These are phyloP conservation scores for Drosophila formosana DNA, from an alignment of 2,888 invertebrate genomes.

Conservation along the genomic window DNA sequence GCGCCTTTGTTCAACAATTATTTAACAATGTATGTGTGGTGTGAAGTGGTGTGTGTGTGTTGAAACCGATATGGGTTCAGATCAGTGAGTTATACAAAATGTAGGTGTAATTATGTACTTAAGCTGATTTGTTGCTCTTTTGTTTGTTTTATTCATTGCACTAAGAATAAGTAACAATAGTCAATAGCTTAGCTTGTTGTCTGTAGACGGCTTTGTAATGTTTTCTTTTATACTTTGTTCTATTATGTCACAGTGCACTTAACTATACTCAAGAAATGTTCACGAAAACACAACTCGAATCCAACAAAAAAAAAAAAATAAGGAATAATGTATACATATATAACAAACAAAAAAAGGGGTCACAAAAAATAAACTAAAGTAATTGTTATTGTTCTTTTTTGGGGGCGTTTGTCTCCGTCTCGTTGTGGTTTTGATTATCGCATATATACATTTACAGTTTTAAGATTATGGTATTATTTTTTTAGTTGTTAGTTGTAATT, in stretches of 20 bases:
- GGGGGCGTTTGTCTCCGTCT: not conserved
- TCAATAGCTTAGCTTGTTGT: constrained; percentile 28
- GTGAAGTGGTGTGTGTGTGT: not conserved
- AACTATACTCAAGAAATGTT: constrained; percentile 20
- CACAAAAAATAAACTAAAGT: constrained; percentile 9
- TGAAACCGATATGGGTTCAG: constrained; percentile 12
- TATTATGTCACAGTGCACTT: constrained; percentile 39
- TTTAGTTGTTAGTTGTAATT: constrained; percentile 14
- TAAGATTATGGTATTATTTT: constrained; percentile 18
- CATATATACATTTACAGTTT: constrained; percentile 40
- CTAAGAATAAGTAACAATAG: constrained; percentile 48
- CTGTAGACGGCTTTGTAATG: constrained; percentile 1
- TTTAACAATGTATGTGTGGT: constrained; percentile 10
- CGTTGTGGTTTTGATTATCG: constrained; percentile 8
- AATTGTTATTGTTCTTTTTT: constrained; percentile 18
- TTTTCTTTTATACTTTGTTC: constrained; percentile 9
- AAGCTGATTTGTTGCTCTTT: constrained; percentile 3
- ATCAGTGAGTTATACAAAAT: not conserved
- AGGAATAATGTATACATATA: constrained; percentile 4
- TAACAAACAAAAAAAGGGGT: constrained; percentile 6
- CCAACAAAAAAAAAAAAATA: constrained; percentile 14
- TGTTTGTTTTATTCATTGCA: constrained; percentile 25
- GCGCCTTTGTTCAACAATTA: constrained; percentile 8
- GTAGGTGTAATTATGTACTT: constrained; percentile 8
- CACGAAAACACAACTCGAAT: constrained; percentile 15